phyloP scores from a whole-genome alignment of 2,888 invertebrate species.

The Biston stratarius region DNA sequence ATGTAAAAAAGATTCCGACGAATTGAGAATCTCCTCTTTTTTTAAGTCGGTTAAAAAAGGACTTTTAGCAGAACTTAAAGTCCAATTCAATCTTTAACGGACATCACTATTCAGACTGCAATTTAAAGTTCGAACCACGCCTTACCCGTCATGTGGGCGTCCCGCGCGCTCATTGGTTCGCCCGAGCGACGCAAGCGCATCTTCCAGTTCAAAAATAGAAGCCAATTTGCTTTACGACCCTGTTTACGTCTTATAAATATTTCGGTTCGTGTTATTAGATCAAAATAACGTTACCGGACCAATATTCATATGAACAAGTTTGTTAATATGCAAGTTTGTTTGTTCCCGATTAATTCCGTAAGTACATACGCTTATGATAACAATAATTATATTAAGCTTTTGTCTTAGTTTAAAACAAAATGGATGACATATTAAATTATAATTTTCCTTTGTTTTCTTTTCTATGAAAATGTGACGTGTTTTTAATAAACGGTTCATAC shows the following conservation, averaged over 20 bases:
- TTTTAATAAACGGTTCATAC: no score
- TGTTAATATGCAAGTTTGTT: background rate
- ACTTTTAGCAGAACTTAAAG: background rate
- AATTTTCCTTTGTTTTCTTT: no score
- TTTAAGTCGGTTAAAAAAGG: no score
- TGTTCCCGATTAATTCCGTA: background rate
- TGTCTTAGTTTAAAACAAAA: no score
- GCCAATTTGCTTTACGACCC: slow-evolving; percentile 45
- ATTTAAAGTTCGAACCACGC: slow-evolving; percentile 43
- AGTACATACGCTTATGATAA: background rate
- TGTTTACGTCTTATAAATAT: slow-evolving; percentile 52
- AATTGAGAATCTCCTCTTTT: no score
- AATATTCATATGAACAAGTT: background rate
- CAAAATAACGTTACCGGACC: slow-evolving; percentile 34
- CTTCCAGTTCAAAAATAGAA: slow-evolving; percentile 43
- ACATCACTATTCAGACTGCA: slow-evolving; percentile 24
- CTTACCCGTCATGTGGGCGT: slow-evolving; percentile 41
- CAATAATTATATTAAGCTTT: no score
- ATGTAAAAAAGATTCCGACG: no score
- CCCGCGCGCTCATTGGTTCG: slow-evolving; percentile 47
- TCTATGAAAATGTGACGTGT: no score
- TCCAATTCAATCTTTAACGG: background rate
- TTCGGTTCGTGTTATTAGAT: slow-evolving; percentile 52
- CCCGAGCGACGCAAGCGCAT: slow-evolving; percentile 48
- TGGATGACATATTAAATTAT: no score